Conservation (phyloP, 2,113 vertebrate species). For the Nettapus auritus region DNA sequence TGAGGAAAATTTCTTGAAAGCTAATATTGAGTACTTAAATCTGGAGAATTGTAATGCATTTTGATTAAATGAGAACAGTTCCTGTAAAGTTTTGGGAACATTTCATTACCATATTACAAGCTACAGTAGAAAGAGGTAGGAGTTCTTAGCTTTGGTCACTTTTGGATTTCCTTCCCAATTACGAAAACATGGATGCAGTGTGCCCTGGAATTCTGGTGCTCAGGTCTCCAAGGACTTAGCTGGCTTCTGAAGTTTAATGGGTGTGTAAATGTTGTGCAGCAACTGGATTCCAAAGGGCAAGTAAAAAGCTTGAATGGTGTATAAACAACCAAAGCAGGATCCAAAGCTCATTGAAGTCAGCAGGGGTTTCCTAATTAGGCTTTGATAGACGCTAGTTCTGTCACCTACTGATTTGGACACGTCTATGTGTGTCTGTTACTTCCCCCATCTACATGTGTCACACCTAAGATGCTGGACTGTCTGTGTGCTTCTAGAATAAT, state of each 20-base stretch:
- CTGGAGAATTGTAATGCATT: not conserved
- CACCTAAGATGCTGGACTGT: not conserved
- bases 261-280: not conserved
- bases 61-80: not conserved
- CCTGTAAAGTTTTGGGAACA: not conserved
- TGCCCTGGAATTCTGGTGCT: not conserved
- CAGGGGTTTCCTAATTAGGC: not conserved
- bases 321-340: not conserved
- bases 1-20: not conserved
- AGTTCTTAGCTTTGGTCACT: not conserved
- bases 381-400: not conserved
- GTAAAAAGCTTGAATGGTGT: not conserved
- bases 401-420: not conserved
- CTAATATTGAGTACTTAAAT: not conserved
- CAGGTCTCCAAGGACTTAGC: not conserved
- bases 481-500: not conserved
- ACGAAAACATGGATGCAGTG: accelerated
- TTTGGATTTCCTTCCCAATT: not conserved
- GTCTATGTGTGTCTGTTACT: accelerated
- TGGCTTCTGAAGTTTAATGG: not conserved
- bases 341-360: not conserved
- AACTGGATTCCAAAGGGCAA: not conserved
- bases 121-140: not conserved
- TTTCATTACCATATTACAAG: not conserved
- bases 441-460: not conserved